A percentile compares a stretch with the other conserved stretches of the same genome.
Conservation (phyloP, 2,888 invertebrate genomes). For the Syrista parreyssii region DNA sequence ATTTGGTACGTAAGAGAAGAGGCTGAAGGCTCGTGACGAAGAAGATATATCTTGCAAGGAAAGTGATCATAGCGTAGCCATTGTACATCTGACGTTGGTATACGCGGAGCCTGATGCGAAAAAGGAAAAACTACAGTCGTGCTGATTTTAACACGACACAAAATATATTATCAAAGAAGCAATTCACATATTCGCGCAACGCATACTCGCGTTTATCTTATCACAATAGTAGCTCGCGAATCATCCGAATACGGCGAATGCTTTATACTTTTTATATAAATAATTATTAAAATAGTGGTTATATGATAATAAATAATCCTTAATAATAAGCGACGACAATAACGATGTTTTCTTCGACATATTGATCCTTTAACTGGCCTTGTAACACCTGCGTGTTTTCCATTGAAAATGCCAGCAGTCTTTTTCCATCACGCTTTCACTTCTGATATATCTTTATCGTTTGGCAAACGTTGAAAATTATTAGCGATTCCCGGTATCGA, state of each 20-base stretch:
- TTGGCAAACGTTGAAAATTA: neutral
- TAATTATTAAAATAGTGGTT: slow-evolving; percentile 41
- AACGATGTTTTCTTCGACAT: neutral
- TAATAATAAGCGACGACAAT: slow-evolving; percentile 17
- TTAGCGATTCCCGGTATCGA: neutral
- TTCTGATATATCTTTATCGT: neutral
- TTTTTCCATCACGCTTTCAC: neutral
- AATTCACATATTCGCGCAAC: slow-evolving; percentile 10
- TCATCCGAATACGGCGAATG: slow-evolving; percentile 21
- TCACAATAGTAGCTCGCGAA: slow-evolving; percentile 45
- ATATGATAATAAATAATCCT: slow-evolving; percentile 41
- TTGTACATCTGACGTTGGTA: neutral
- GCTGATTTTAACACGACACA: neutral
- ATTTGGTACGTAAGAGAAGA: neutral
- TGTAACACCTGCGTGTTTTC: neutral
- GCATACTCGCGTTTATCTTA: slow-evolving; percentile 17
- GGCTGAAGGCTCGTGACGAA: neutral
- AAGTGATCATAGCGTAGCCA: neutral
- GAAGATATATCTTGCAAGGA: neutral
- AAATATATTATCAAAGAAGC: slow-evolving; percentile 5
- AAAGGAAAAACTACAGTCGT: neutral
- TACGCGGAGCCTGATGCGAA: neutral
- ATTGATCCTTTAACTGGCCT: neutral
- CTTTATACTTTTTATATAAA: slow-evolving; percentile 30
- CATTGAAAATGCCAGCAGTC: neutral